Conservation (phyloP, 2,888 invertebrate genomes). For the Boloria euphrosyne region DNA sequence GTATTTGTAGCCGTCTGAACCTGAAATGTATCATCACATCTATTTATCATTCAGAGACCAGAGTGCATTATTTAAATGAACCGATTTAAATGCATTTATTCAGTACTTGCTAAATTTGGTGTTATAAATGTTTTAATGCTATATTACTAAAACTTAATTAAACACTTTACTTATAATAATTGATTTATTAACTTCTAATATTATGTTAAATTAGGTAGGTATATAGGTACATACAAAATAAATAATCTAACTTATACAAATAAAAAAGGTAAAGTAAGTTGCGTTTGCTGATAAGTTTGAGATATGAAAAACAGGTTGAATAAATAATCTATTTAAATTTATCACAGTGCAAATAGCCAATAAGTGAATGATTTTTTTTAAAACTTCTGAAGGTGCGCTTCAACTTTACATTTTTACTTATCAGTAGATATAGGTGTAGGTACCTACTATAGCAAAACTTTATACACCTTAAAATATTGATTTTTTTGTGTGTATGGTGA, state of each 20-base stretch:
- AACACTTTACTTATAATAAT: neutral
- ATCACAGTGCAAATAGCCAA: conserved; percentile 10
- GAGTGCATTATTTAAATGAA: conserved; percentile 6
- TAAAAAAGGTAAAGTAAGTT: too few species aligned
- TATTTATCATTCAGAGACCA: neutral
- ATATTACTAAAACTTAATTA: neutral
- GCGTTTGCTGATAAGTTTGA: neutral
- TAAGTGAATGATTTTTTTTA: neutral
- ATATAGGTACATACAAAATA: too few species aligned
- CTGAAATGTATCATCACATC: conserved; percentile 6
- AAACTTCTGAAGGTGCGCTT: neutral
- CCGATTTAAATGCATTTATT: neutral
- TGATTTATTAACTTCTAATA: neutral
- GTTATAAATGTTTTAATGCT: neutral
- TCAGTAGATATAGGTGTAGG: neutral
- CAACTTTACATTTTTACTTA: neutral
- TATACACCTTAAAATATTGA: neutral
- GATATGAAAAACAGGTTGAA: conserved; percentile 10
- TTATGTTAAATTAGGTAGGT: too few species aligned
- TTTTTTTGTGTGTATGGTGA: too few species aligned
- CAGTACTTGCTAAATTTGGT: neutral
- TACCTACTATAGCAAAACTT: neutral
- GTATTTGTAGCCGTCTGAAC: neutral
- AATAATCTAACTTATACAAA: too few species aligned
- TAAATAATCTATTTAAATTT: conserved; percentile 4